Base-by-base conservation (phyloP, 2,797 vertebrate species). In the Sebastes variabilis region DNA sequence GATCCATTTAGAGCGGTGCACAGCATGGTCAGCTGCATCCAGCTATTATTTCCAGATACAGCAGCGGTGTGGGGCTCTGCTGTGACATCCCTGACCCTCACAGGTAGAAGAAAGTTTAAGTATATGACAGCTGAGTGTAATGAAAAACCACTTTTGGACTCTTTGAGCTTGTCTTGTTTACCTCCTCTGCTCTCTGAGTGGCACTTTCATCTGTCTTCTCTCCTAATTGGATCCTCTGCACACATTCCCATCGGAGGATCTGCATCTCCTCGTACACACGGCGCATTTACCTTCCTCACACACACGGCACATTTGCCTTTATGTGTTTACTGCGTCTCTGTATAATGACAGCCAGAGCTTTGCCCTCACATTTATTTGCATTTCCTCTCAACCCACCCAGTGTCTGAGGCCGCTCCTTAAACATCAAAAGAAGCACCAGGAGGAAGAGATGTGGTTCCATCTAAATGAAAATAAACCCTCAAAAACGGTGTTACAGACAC, bases 101-200 rank as follows among this genome's bases (percentile, higher is more conserved):
- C 80, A 87, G 86, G 85, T 89, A 88, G 85, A 87, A 80, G 79
- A 85, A 90, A 88, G 86, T 90, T 91, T 89, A 92, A 87, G 87
- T 84, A 77, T 91, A 88, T 89, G 91, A 89, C 91, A 91, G 93
- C 88, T 59, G 79, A 90, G 88, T 92, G 90, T 95, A 94, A 95
- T 96, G 94, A 96, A 96, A 96, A 95, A 95, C 89, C 95, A 94
- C 94, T 95, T 95, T 94, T 94, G 92, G 93, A 93, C 91, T 91
- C 91, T 93, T 94, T 94, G 93, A 94, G 92, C 94, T 89, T 67
- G 86, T 93, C 93, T 94, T 95, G 95, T 95, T 96, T 96, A 96
- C 93, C 93, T 94, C 94, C 87, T 91, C 91, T 90, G 91, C 92
- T 46, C 90, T 95, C 92, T 92, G 93, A 96, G 94, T 96, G 95